Conservation (phyloP, 2,888 invertebrate genomes). For the Agelastica alni region DNA sequence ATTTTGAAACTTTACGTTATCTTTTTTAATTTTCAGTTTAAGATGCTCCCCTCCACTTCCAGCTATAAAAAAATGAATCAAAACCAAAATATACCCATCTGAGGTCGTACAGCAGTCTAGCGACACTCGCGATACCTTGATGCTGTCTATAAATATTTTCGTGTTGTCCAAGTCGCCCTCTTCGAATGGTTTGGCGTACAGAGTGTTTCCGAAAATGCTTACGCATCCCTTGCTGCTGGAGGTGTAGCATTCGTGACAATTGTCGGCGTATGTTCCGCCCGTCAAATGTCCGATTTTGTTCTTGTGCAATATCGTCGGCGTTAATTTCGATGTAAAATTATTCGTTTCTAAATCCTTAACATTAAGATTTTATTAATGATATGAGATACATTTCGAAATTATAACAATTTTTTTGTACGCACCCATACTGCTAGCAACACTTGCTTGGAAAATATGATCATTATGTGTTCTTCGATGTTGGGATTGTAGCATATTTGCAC, state of each 20-base stretch:
- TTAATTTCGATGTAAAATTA: slow-evolving; percentile 40
- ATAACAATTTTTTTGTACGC: too few relatives aligned
- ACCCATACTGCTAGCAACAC: slow-evolving; percentile 55
- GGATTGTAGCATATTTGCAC: slow-evolving; percentile 53
- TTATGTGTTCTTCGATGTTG: slow-evolving; percentile 53
- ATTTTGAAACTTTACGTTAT: too few relatives aligned
- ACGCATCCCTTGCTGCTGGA: slow-evolving; percentile 59
- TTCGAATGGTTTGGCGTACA: slow-evolving; percentile 53
- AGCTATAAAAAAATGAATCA: too few relatives aligned
- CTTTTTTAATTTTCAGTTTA: too few relatives aligned
- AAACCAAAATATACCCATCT: slow-evolving; percentile 64
- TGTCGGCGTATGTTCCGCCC: slow-evolving; percentile 60
- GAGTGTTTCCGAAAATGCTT: slow-evolving; percentile 59
- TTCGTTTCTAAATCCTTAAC: slow-evolving; percentile 3
- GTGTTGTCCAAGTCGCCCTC: slow-evolving; percentile 49
- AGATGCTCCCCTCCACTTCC: too few relatives aligned
- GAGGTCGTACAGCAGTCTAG: slow-evolving; percentile 60
- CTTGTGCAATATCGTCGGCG: slow-evolving; percentile 53
- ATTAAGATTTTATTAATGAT: too few relatives aligned
- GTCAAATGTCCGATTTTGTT: slow-evolving; percentile 57
- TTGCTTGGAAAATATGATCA: slow-evolving; percentile 53
- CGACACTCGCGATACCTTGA: slow-evolving; percentile 55
- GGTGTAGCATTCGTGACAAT: slow-evolving; percentile 60
- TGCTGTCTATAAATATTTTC: slow-evolving; percentile 59
- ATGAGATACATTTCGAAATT: too few relatives aligned